Evolutionary conservation across 2,113 vertebrate genomes (phyloP), one percentile per base, ranked within the genome.

Genomic region (Sapajus apella): DNA sequence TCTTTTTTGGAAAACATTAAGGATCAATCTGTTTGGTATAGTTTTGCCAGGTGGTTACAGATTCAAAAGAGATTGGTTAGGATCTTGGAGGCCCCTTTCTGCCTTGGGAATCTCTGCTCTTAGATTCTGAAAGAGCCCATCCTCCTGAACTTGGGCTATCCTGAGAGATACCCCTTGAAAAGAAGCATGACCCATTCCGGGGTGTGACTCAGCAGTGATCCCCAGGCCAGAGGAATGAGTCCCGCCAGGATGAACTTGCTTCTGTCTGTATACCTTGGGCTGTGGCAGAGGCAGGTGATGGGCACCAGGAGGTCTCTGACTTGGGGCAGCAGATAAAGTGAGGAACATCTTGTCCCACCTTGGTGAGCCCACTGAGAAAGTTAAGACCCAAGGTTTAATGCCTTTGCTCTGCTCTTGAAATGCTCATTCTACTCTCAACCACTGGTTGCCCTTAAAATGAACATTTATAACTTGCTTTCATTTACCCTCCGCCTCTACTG

Each of bases 401-500:
- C 64, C 95, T 95, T 87, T 76, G 96, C 90, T 37, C 92, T 12
- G 0, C 7, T 90, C 93, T 45, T 80, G 35, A 96, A 0, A 12
- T 64, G 95, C 91, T 84, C 72, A 23, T 95, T 87, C 91, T 56
- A 47, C 75, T 80, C 23, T 9, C 64, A 68, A 18, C 47, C n/a
- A 87, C 79, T 0, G 1, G 1, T 4, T 8, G 95, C 95, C 97
- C 97, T 98, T 97, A 92, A 91, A 97, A 98, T 45, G 96, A 98
- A 94, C 91, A 92, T 97, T 97, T 98, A 93, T 96, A 97, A 97
- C 97, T 98, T 0, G 37, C 95, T 98, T 97, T 94, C 98, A 97
- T 98, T 98, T 98, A 98, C 97, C 87, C 97, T 96, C 93, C 90
- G 90, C 97, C 97, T 98, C 97, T 96, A 77, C 98, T 97, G 98